Evolutionary conservation across 1,140 invertebrate genomes (phyloP).

Genomic region (Drosophila elegans): DNA sequence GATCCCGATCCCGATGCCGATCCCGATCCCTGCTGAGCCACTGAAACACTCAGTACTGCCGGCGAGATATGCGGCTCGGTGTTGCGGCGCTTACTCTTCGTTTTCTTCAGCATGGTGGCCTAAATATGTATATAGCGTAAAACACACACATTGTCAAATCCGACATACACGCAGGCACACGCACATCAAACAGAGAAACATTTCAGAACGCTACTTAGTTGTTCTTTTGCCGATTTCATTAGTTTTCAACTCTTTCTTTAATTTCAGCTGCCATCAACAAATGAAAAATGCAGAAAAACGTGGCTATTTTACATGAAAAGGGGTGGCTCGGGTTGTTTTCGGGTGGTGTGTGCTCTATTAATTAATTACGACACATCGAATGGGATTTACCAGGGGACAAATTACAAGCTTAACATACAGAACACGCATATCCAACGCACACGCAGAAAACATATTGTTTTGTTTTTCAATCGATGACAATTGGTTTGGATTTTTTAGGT

Average conservation of each 20-base stretch:
- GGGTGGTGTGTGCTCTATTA: slow-evolving; percentile 57
- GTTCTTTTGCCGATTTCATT: slow-evolving; percentile 25
- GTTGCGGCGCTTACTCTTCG: slow-evolving; percentile 96
- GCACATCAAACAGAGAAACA: slow-evolving; percentile 46
- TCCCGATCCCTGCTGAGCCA: slow-evolving; percentile 31
- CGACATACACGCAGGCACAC: slow-evolving; percentile 73
- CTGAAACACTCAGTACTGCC: slow-evolving; percentile 83
- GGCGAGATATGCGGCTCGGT: slow-evolving; percentile 93
- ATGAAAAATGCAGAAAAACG: slow-evolving; percentile 58
- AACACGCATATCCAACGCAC: slow-evolving; percentile 62
- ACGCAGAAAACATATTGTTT: slow-evolving; percentile 26
- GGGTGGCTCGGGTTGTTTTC: slow-evolving; percentile 17
- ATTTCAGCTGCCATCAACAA: slow-evolving; percentile 41
- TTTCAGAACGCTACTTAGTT: slow-evolving; percentile 34
- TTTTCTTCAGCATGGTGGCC: slow-evolving; percentile 92
- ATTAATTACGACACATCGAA: slow-evolving; percentile 49
- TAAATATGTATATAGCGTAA: slow-evolving; percentile 83
- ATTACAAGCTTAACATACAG: slow-evolving; percentile 48
- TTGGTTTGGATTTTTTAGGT: neutral
- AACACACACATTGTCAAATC: slow-evolving; percentile 75
- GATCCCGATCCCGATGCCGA: slow-evolving; percentile 2
- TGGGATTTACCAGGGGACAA: slow-evolving; percentile 41
- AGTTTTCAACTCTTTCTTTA: slow-evolving; percentile 18
- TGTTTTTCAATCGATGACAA: slow-evolving; percentile 9
- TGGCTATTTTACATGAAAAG: slow-evolving; percentile 57